A percentile compares a stretch with the other conserved stretches of the same genome.
Evolutionary conservation across 2,888 invertebrate genomes (phyloP).

Genomic region (Mythimna albipuncta): DNA sequence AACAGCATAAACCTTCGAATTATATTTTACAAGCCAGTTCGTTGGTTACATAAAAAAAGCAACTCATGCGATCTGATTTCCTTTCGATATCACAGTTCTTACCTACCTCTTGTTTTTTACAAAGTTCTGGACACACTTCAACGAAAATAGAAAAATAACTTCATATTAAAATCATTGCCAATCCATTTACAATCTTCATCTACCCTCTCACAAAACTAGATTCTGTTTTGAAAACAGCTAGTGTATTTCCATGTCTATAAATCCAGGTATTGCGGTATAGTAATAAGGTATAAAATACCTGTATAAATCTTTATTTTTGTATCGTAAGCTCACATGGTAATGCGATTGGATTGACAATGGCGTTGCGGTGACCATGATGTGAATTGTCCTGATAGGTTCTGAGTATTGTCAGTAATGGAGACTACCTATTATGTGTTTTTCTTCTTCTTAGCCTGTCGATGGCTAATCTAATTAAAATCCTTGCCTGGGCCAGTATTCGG

Average conservation of each 20-base stretch:
- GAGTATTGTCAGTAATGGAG: neutral
- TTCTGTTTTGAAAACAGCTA: conserved; percentile 49
- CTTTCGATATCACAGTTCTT: too few species aligned
- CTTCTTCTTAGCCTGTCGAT: too few species aligned
- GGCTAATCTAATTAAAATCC: too few species aligned
- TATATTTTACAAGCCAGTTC: too few species aligned
- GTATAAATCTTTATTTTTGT: conserved; percentile 61
- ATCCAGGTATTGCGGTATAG: conserved; percentile 40
- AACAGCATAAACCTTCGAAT: too few species aligned
- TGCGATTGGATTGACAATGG: conserved; percentile 62
- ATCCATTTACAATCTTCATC: conserved; percentile 23
- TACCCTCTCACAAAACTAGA: conserved; percentile 36
- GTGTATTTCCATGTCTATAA: conserved; percentile 13
- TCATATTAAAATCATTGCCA: conserved; percentile 19
- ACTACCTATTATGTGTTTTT: neutral
- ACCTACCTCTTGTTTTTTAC: conserved; percentile 6
- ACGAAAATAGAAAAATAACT: conserved; percentile 13
- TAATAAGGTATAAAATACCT: conserved; percentile 38
- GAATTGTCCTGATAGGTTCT: neutral
- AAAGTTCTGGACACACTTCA: neutral
- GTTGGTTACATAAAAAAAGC: too few species aligned
- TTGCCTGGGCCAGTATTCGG: too few species aligned
- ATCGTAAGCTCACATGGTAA: conserved; percentile 50
- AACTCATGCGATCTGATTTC: too few species aligned
- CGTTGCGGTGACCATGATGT: conserved; percentile 43